Evolutionary conservation across 1,140 invertebrate genomes (phyloP).

Genomic region (Paralvinella palmiformis): DNA sequence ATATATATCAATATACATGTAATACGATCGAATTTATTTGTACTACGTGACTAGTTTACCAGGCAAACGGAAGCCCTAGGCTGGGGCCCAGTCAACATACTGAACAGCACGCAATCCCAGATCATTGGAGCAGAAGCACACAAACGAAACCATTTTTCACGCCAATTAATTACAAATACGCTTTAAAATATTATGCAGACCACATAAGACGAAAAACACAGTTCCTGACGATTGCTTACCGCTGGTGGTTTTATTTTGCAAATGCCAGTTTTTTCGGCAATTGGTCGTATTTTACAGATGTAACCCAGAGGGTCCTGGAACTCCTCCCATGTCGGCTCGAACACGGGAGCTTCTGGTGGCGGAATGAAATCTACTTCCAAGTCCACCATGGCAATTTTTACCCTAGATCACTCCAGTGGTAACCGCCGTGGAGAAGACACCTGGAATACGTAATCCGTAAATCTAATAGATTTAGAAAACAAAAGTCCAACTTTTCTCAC

Average conservation of each 20-base stretch:
- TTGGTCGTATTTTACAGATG: constrained; percentile 76
- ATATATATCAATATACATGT: too few species aligned
- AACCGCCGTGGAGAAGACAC: too few species aligned
- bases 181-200: background rate
- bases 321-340: constrained; percentile 78
- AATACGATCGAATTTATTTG: too few species aligned
- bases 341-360: constrained; percentile 73
- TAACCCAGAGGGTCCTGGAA: constrained; percentile 89
- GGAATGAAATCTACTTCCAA: constrained; percentile 39
- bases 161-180: background rate
- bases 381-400: constrained; percentile 28
- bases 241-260: constrained; percentile 83
- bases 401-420: too few species aligned
- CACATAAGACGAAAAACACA: background rate
- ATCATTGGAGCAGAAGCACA: background rate
- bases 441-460: too few species aligned
- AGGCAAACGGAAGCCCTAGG: constrained; percentile 1
- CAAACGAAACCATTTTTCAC: background rate
- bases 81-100: background rate
- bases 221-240: constrained; percentile 45
- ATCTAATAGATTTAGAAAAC: too few species aligned
- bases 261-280: constrained; percentile 78
- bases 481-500: too few species aligned
- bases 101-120: background rate
- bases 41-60: too few species aligned